Conservation (phyloP, 1,140 invertebrate genomes). For the Dinoponera quadriceps region DNA sequence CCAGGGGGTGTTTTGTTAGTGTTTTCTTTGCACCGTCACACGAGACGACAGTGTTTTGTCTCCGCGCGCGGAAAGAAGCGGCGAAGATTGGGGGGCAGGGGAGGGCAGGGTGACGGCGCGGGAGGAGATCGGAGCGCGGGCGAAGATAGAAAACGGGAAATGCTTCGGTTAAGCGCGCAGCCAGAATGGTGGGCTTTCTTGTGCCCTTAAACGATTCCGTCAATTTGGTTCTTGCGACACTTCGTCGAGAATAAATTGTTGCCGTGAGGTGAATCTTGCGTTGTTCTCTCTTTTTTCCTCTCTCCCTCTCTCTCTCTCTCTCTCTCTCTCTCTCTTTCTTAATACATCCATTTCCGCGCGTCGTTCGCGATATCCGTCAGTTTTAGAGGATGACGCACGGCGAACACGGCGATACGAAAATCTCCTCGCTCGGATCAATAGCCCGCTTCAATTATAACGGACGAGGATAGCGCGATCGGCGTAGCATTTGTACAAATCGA, state of each 20-base stretch:
- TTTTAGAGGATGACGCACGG: not conserved
- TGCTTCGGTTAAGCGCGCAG: conserved; percentile 65
- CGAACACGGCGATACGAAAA: not conserved
- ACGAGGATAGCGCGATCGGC: too few species aligned
- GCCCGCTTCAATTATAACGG: too few species aligned
- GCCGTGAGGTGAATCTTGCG: conserved; percentile 30
- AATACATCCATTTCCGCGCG: conserved; percentile 28
- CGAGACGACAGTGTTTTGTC: conserved; percentile 71
- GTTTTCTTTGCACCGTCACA: conserved; percentile 75
- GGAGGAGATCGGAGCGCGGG: conserved; percentile 41
- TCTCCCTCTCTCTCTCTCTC: conserved; percentile 4
- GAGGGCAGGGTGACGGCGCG: not conserved
- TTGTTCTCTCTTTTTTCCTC: not conserved
- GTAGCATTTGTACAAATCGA: too few species aligned
- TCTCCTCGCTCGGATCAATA: not conserved
- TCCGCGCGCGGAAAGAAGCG: conserved; percentile 47
- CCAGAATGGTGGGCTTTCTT: conserved; percentile 52
- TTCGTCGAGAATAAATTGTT: conserved; percentile 59
- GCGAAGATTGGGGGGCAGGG: conserved; percentile 36
- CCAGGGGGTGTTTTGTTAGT: conserved; percentile 76
- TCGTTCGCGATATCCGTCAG: conserved; percentile 22
- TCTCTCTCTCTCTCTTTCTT: not conserved
- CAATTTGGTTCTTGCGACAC: conserved; percentile 64
- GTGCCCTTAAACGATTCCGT: conserved; percentile 62
- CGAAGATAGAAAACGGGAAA: conserved; percentile 61